phyloP scores from a whole-genome alignment of 2,888 invertebrate species.

The Ophion obscuratus region DNA sequence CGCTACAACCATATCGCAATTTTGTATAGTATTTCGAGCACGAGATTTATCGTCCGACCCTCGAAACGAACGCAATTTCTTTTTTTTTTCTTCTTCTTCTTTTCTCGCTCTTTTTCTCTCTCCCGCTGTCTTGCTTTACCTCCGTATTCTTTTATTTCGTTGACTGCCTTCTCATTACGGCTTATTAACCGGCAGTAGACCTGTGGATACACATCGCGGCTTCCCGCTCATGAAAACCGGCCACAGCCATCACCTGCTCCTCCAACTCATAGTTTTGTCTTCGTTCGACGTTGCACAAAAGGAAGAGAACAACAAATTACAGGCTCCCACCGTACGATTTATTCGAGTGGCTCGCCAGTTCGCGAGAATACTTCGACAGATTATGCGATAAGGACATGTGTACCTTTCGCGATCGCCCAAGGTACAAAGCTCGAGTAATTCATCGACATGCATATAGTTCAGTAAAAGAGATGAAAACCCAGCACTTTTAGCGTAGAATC shows the following conservation, averaged over 20 bases:
- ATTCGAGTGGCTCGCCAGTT: not conserved
- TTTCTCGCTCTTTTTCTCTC: constrained; percentile 6
- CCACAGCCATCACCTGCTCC: constrained; percentile 78
- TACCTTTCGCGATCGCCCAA: not conserved
- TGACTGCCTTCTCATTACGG: constrained; percentile 75
- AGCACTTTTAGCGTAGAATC: too few relatives aligned
- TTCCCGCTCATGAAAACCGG: constrained; percentile 74
- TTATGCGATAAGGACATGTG: not conserved
- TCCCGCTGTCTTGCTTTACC: constrained; percentile 15
- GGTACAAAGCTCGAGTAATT: not conserved
- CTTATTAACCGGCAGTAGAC: constrained; percentile 80
- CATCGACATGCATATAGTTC: too few relatives aligned
- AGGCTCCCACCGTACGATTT: constrained; percentile 29
- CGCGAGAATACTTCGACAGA: constrained; percentile 1
- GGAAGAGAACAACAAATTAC: constrained; percentile 7
- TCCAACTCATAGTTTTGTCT: constrained; percentile 56
- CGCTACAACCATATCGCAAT: constrained; percentile 61
- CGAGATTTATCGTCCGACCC: constrained; percentile 69
- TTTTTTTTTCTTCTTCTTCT: constrained; percentile 19
- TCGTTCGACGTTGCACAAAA: constrained; percentile 52
- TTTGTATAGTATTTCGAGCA: constrained; percentile 65
- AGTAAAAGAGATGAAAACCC: too few relatives aligned
- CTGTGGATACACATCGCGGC: constrained; percentile 68
- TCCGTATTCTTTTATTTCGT: constrained; percentile 41
- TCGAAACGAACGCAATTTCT: constrained; percentile 41